A percentile compares a stretch with the other conserved stretches of the same genome.
These are phyloP conservation scores for Galaxias olidus DNA, from an alignment of 2,797 vertebrate species.

Conservation along the genomic window DNA sequence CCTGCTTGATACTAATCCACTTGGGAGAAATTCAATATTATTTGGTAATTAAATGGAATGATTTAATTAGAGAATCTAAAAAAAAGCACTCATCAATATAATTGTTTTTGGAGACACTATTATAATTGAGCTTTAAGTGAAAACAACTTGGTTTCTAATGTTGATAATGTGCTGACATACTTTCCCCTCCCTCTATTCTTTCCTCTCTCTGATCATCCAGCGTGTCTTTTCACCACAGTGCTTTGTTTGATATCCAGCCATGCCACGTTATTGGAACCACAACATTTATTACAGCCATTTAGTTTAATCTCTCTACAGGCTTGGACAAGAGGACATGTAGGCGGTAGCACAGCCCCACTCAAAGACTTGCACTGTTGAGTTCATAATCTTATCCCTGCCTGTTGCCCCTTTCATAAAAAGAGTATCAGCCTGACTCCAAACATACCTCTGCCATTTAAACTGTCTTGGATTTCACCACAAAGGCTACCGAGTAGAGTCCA, in stretches of 20 bases:
- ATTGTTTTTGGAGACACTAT: slow-evolving; percentile 77
- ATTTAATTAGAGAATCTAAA: slow-evolving; percentile 84
- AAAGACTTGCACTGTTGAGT: slow-evolving; percentile 87
- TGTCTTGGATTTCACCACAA: slow-evolving; percentile 94
- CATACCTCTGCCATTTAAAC: slow-evolving; percentile 95
- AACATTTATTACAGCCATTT: slow-evolving; percentile 99
- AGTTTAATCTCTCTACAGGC: slow-evolving; percentile 97
- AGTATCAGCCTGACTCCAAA: slow-evolving; percentile 92
- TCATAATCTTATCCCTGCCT: slow-evolving; percentile 93
- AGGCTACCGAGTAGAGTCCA: slow-evolving; percentile 86
- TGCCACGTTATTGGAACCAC: slow-evolving; percentile 83
- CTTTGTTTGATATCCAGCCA: slow-evolving; percentile 89
- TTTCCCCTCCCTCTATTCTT: slow-evolving; percentile 58
- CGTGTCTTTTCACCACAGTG: slow-evolving; percentile 82
- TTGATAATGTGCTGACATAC: slow-evolving; percentile 76
- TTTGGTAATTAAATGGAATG: slow-evolving; percentile 86
- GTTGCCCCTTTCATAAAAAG: slow-evolving; percentile 90
- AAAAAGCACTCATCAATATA: slow-evolving; percentile 84
- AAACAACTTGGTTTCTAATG: slow-evolving; percentile 82
- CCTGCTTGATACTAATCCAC: slow-evolving; percentile 79
- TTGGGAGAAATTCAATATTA: slow-evolving; percentile 82
- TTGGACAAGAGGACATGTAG: slow-evolving; percentile 89
- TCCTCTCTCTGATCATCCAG: slow-evolving; percentile 85
- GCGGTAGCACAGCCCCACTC: slow-evolving; percentile 85
- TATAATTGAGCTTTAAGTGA: slow-evolving; percentile 84